Conservation (phyloP, 2,113 vertebrate species). For the Aleadryas rufinucha region DNA sequence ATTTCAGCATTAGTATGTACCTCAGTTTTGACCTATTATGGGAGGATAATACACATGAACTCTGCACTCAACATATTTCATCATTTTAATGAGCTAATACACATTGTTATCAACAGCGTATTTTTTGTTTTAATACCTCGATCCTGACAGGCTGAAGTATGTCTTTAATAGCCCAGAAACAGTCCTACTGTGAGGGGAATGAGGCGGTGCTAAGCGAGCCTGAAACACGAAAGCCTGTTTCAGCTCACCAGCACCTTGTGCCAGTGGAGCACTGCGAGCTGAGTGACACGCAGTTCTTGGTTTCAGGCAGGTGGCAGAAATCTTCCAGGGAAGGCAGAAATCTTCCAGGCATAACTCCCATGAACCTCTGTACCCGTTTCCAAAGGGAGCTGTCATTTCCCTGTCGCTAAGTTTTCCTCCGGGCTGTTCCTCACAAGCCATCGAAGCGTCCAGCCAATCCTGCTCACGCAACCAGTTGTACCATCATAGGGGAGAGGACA, state of each 20-base stretch:
- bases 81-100: neutral
- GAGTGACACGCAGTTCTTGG: neutral
- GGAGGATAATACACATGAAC: neutral
- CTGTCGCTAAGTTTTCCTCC: neutral
- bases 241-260: neutral
- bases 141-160: neutral
- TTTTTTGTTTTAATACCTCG: neutral
- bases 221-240: neutral
- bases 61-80: neutral
- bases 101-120: neutral
- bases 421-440: neutral
- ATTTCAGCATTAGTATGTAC: neutral
- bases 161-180: neutral
- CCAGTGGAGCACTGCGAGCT: neutral
- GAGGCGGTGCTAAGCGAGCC: neutral
- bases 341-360: neutral
- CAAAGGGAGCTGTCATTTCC: neutral
- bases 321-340: neutral
- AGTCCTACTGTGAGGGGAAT: neutral
- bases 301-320: neutral
- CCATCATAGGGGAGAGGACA: neutral
- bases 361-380: neutral
- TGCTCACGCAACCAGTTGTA: neutral
- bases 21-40: neutral
- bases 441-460: neutral